Base-by-base conservation (phyloP, 2,888 invertebrate genomes). In the Prosapia bicincta region DNA sequence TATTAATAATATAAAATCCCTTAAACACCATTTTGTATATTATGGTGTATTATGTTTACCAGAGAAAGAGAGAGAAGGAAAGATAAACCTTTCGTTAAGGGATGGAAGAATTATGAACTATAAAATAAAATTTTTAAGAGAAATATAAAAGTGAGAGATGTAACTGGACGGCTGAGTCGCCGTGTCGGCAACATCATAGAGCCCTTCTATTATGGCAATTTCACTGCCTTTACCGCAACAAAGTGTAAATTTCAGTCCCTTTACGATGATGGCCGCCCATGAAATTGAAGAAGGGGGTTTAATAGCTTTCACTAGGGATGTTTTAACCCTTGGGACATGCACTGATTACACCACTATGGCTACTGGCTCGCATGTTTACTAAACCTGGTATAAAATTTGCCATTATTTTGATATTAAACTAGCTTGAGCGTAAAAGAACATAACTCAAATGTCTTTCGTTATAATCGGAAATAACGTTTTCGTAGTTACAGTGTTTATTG, bases 171-270 rank as follows among this genome's bases (percentile, higher is more conserved):
- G n/a, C n/a, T n/a, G n/a, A n/a, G n/a, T n/a, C n/a, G n/a, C n/a
- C n/a, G 3, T 38, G 38, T 38, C 54, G 54, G 54, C 54, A 9
- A 20, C 54, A 10, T 54, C 54, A 20, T 54, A 54, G 54, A 10
- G 38, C 38, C 54, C 54, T 54, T 54, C 54, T 20, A 54, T 54
- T 54, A 54, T 54, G 13, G 20, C 54, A 54, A 54, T 54, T 54
- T 54, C 54, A 54, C 54, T 54, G n/a, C 54, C 54, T 54, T 54
- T 20, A 54, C 3, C 54, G 3, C 20, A 54, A 54, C 54, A 54
- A n/a, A 54, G 54, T 54, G 54, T 54, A 54, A 54, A 54, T 54
- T 54, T 54, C 54, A 54, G 54, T 54, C 54, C 54, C 54, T 54
- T 54, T 54, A 54, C 54, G 54, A 13, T 54, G 54, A 54, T 54